Conservation (phyloP, 2,797 vertebrate species). For the Zenarchopterus dispar region DNA sequence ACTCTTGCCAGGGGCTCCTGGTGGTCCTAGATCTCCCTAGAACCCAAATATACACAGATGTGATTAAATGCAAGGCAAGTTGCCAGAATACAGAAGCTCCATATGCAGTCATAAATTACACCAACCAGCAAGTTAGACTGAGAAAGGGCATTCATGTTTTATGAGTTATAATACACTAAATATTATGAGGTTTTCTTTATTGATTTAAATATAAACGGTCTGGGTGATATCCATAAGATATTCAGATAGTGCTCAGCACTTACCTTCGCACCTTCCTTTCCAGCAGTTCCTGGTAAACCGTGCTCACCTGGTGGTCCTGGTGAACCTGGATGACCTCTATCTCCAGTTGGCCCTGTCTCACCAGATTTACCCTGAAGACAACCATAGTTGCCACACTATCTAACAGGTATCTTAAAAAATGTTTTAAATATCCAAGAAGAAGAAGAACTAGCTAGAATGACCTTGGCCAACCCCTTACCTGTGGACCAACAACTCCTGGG, state of each 20-base stretch:
- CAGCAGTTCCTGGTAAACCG: constrained; percentile 90
- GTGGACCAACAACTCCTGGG: constrained; percentile 90
- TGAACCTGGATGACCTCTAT: constrained; percentile 91
- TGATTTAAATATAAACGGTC: constrained; percentile 67
- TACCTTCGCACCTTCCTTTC: constrained; percentile 93
- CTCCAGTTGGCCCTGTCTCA: constrained; percentile 89
- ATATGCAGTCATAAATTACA: constrained; percentile 68
- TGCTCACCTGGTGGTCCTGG: constrained; percentile 93
- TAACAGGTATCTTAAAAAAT: not conserved
- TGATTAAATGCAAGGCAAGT: constrained; percentile 52
- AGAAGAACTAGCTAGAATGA: not conserved
- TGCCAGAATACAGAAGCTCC: constrained; percentile 54
- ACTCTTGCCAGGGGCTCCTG: constrained; percentile 86
- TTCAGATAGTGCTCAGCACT: constrained; percentile 31
- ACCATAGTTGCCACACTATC: not conserved
- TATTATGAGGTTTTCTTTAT: constrained; percentile 55
- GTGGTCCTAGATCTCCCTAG: constrained; percentile 91
- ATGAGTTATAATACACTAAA: constrained; percentile 58
- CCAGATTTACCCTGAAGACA: constrained; percentile 89
- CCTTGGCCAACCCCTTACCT: constrained; percentile 76
- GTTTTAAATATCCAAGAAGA: not conserved
- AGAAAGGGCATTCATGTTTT: constrained; percentile 68
- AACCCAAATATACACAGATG: constrained; percentile 53
- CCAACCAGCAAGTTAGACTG: constrained; percentile 52
- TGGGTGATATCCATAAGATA: constrained; percentile 58